phyloP scores from a whole-genome alignment of 2,888 invertebrate species.

The Vannuccia rotundouncinata region DNA sequence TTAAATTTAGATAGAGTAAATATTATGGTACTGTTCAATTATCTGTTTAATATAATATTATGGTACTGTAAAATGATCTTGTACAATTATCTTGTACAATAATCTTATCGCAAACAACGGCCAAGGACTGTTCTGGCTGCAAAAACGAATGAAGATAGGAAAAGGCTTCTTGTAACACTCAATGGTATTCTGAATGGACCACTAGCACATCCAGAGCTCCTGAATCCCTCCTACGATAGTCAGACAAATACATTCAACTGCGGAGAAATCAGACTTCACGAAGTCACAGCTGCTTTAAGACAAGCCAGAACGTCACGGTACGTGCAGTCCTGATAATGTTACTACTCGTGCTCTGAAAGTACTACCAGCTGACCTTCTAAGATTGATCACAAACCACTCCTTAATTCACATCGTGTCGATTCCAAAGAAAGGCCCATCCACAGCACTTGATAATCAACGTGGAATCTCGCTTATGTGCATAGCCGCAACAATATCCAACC shows the following conservation, averaged over 20 bases:
- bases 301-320: neutral
- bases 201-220: neutral
- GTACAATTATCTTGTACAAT: no score
- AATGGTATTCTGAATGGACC: neutral
- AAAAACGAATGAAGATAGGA: neutral
- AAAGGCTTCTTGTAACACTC: neutral
- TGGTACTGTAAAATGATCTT: no score
- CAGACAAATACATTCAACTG: neutral
- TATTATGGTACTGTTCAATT: no score
- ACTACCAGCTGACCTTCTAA: neutral
- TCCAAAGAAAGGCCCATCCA: slow-evolving; percentile 2
- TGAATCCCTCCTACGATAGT: neutral
- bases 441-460: no score
- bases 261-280: neutral
- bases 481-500: no score
- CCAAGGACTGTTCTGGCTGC: neutral
- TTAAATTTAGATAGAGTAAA: no score
- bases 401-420: neutral
- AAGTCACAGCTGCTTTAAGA: neutral
- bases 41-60: no score
- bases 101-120: neutral
- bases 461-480: no score
- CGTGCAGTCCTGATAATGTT: neutral
- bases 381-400: neutral
- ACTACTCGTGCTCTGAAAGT: neutral